Conservation (phyloP, 2,888 invertebrate species). For the Mamestra brassicae region DNA sequence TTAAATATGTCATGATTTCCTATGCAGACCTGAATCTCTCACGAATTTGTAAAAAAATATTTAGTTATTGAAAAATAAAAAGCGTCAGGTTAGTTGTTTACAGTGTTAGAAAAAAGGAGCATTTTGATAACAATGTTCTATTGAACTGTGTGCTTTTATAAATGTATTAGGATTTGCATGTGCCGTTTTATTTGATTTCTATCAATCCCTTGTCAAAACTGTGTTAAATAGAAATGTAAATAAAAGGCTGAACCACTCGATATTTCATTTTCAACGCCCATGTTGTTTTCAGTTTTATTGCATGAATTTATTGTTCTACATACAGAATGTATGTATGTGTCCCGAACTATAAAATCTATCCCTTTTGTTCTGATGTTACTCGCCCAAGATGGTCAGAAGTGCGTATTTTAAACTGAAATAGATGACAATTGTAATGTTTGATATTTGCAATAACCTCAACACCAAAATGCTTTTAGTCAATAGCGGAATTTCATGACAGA, state of each 20-base stretch:
- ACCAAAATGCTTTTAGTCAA: too few relatives aligned
- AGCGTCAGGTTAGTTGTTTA: neutral
- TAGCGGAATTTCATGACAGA: too few relatives aligned
- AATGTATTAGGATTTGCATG: slow-evolving; percentile 4
- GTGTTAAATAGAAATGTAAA: slow-evolving; percentile 29
- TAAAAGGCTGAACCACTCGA: slow-evolving; percentile 32
- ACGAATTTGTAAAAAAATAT: neutral
- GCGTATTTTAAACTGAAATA: too few relatives aligned
- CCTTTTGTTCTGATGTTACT: neutral
- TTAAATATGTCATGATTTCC: neutral
- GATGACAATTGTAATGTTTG: too few relatives aligned
- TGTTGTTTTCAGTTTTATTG: slow-evolving; percentile 34
- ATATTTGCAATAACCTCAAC: too few relatives aligned
- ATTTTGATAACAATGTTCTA: neutral
- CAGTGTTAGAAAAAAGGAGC: slow-evolving; percentile 2
- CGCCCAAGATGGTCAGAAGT: too few relatives aligned
- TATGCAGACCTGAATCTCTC: neutral
- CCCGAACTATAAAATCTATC: too few relatives aligned
- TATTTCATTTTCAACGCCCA: slow-evolving; percentile 33
- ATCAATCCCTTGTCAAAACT: slow-evolving; percentile 25
- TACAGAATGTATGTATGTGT: slow-evolving; percentile 12
- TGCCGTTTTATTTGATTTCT: slow-evolving; percentile 24
- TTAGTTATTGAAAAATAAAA: neutral
- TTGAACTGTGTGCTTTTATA: neutral
- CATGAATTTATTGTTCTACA: neutral